phyloP scores from a whole-genome alignment of 2,113 vertebrate genomes.

The Phylloscopus whistleri region DNA sequence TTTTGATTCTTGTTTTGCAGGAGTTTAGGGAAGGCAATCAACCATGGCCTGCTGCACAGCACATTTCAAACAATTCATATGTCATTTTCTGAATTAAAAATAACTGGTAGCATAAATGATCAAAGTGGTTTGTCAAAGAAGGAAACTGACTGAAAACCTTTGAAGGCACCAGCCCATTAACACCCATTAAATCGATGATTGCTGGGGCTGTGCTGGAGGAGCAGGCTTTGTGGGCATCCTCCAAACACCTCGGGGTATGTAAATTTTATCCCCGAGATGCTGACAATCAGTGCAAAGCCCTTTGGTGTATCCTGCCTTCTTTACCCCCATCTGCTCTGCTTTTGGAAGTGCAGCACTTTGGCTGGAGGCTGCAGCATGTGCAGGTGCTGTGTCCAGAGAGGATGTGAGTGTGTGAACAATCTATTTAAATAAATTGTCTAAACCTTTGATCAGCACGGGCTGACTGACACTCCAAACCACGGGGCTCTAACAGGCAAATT shows the following conservation, averaged over 20 bases:
- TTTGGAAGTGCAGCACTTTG: background rate
- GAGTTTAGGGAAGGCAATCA: background rate
- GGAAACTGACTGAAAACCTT: background rate
- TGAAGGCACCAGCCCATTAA: conserved; percentile 12
- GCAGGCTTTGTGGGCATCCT: background rate
- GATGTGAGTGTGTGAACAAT: background rate
- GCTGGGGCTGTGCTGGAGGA: background rate
- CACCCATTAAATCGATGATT: background rate
- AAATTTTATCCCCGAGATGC: conserved; percentile 1
- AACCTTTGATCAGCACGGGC: background rate
- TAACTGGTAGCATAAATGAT: conserved; percentile 2
- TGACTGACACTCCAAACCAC: background rate
- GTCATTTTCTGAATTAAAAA: conserved; percentile 29
- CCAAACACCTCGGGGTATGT: background rate
- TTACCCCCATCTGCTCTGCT: background rate
- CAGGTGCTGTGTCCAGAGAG: rapidly evolving
- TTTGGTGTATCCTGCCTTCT: background rate
- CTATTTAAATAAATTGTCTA: background rate
- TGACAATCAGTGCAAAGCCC: background rate
- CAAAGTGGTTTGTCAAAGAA: conserved; percentile 34
- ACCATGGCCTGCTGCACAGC: background rate
- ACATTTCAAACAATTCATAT: background rate
- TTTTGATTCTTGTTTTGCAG: background rate
- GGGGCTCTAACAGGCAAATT: background rate
- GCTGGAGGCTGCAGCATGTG: background rate